Evolutionary conservation across 2,797 vertebrate genomes (phyloP).

Genomic region (Bufotes viridis): DNA sequence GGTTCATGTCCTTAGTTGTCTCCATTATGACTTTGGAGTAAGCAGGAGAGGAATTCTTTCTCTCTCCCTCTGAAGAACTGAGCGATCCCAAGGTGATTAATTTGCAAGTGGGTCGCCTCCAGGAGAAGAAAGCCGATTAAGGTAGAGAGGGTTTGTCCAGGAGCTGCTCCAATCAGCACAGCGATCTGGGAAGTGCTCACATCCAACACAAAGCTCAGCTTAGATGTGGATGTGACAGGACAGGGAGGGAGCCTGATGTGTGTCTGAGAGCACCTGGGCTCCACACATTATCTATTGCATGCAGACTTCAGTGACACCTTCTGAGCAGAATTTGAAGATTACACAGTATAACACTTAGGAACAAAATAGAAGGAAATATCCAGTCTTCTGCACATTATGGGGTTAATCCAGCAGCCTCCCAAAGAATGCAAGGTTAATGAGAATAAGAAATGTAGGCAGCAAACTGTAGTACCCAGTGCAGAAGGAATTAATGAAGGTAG

Average conservation of each 20-base stretch:
- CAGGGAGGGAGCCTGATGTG: slow-evolving; percentile 27
- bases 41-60: slow-evolving; percentile 15
- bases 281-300: neutral
- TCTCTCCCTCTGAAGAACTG: slow-evolving; percentile 37
- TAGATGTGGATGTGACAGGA: slow-evolving; percentile 51
- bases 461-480: neutral
- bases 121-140: slow-evolving; percentile 58
- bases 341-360: neutral
- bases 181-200: slow-evolving; percentile 54
- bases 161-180: slow-evolving; percentile 14
- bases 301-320: slow-evolving; percentile 10
- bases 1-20: neutral
- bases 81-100: slow-evolving; percentile 61
- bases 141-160: slow-evolving; percentile 50
- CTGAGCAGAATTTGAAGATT: neutral
- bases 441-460: neutral
- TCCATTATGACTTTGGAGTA: neutral
- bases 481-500: neutral
- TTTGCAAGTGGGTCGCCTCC: slow-evolving; percentile 54
- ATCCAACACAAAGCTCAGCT: slow-evolving; percentile 55
- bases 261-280: slow-evolving; percentile 39
- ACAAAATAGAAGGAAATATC: neutral
- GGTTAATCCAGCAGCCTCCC: neutral
- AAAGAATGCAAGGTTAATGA: neutral
- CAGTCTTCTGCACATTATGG: neutral